Evolutionary conservation across 1,140 invertebrate genomes (phyloP).

Genomic region (Cardiocondyla obscurior): DNA sequence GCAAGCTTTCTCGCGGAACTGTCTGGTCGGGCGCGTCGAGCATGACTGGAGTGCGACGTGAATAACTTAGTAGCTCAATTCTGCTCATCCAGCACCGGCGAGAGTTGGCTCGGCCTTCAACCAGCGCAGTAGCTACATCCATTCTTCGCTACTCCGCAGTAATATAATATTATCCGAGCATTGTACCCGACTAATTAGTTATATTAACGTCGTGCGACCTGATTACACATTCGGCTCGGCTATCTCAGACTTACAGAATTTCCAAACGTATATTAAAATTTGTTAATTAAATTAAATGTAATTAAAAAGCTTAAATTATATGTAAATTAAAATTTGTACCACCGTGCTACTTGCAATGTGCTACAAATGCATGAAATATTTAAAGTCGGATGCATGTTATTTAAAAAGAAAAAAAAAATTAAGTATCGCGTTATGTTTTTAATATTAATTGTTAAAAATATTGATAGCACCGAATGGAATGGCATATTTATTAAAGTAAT

Average conservation of each 20-base stretch:
- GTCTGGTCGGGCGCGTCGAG: conserved; percentile 74
- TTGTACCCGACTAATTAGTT: conserved; percentile 78
- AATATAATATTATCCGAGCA: conserved; percentile 80
- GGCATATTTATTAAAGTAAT: not conserved
- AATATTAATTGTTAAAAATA: conserved; percentile 19
- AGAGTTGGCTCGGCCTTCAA: conserved; percentile 31
- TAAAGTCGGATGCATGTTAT: too few relatives aligned
- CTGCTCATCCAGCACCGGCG: conserved; percentile 51
- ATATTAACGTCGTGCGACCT: conserved; percentile 75
- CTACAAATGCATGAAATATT: too few relatives aligned
- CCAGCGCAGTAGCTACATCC: conserved; percentile 42
- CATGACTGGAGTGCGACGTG: conserved; percentile 77
- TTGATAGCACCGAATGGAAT: conserved; percentile 28
- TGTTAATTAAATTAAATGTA: too few relatives aligned
- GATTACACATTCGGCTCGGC: conserved; percentile 78
- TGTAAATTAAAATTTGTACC: too few relatives aligned
- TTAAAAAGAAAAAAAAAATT: too few relatives aligned
- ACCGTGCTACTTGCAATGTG: too few relatives aligned
- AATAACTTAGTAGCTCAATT: conserved; percentile 77
- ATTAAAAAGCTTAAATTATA: too few relatives aligned
- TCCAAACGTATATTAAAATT: conserved; percentile 38
- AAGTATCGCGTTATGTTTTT: too few relatives aligned
- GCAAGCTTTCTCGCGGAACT: conserved; percentile 46
- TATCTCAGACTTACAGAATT: conserved; percentile 34
- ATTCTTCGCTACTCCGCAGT: conserved; percentile 51